Base-by-base conservation (phyloP, 2,113 vertebrate genomes). In the Aspiorhynchus laticeps region DNA sequence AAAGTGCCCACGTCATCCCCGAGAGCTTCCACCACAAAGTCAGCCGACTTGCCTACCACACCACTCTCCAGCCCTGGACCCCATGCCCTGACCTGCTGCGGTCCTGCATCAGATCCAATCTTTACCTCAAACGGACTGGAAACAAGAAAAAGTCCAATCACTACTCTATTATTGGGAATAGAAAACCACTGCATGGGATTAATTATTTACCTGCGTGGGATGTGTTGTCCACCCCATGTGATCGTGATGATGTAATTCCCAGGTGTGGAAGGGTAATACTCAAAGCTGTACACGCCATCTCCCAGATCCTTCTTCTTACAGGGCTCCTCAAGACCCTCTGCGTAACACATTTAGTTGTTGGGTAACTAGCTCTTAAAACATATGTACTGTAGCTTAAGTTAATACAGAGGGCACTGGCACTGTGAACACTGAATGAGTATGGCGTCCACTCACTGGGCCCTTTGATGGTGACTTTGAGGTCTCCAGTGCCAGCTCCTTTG, bases 181-280 rank as follows among this genome's bases (percentile, higher is more conserved):
- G 41, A 41, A 8, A 41, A 7, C 41, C 7, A 8, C 5, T 41
- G 41, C 8, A 7, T 41, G 41, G 15, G 48, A 17, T 51, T 51
- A 51, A 51, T 51, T 15, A 51, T 53, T 92, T 67, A 96, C 97
- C 97, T 98, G 93, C 96, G 95, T 8, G 96, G 95, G 9, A 98
- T 97, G 90, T 97, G 96, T 89, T 98, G 97, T 65, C 97, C 97
- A 3, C 97, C 97, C 97, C 97, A 98, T n/a, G 96, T 97, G 91
- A 98, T 96, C 51, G 96, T 96, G 87, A 98, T 96, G 0, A 77
- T 95, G 86, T 98, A 97, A 1, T 93, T 96, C 67, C 97, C 97
- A n/a, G 96, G 93, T 26, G 92, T 90, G 24, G 88, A 93, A 26
- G 97, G 97, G 88, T 96, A 96, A 91, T 98, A 98, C 1, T 98